Evolutionary conservation across 2,113 vertebrate species (phyloP).

Genomic region (Arvicanthis niloticus): DNA sequence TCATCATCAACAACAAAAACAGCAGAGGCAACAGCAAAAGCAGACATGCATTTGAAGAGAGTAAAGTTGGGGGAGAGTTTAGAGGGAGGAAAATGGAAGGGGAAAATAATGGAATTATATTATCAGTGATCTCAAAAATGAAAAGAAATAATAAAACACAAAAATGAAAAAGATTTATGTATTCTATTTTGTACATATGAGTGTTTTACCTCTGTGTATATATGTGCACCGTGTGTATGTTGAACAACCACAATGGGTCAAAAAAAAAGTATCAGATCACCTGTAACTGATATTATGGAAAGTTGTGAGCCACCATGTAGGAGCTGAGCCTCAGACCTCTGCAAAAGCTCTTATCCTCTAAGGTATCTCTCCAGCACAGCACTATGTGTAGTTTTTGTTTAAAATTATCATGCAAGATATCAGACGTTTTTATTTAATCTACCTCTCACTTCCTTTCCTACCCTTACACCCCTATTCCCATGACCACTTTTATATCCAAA

Average conservation of each 20-base stretch:
- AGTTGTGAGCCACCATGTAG: background rate
- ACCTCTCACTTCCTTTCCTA: background rate
- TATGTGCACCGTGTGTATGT: background rate
- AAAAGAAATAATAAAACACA: background rate
- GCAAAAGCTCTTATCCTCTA: background rate
- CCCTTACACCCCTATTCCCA: background rate
- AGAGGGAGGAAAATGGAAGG: background rate
- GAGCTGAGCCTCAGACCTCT: background rate
- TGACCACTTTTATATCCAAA: background rate
- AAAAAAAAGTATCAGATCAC: background rate
- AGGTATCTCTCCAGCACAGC: background rate
- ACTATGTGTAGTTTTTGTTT: background rate
- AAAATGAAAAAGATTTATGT: background rate
- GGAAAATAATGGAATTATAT: background rate
- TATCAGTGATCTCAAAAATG: no score
- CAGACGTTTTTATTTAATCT: background rate
- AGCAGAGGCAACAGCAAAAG: background rate
- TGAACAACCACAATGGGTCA: background rate
- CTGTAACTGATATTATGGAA: background rate
- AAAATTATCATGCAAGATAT: background rate
- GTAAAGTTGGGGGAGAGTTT: background rate
- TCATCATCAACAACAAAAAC: background rate
- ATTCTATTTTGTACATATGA: background rate
- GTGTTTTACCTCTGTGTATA: background rate
- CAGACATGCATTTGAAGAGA: background rate